Evolutionary conservation across 2,797 vertebrate genomes (phyloP).

Genomic region (Scomberomorus guttatus): DNA sequence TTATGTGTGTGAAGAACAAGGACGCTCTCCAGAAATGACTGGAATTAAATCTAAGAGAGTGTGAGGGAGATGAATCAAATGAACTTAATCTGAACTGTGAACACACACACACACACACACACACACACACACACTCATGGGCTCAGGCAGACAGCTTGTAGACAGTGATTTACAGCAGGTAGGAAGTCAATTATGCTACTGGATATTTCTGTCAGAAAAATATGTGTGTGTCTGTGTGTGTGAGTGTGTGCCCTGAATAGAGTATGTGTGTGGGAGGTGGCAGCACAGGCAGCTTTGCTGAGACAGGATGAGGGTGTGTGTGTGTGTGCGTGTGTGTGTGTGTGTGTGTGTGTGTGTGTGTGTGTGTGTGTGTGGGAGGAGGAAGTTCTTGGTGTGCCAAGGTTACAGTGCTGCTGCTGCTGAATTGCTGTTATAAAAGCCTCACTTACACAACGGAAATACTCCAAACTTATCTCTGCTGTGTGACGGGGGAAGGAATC

Average conservation of each 20-base stretch:
- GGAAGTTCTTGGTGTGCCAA: constrained; percentile 66
- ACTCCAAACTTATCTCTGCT: constrained; percentile 43
- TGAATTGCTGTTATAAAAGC: constrained; percentile 63
- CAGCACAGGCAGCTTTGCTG: constrained; percentile 67
- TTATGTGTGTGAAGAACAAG: constrained; percentile 12
- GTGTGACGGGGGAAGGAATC: constrained; percentile 13
- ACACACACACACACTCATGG: constrained; percentile 24
- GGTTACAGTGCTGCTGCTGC: constrained; percentile 60
- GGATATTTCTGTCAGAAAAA: constrained; percentile 58
- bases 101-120: constrained; percentile 19
- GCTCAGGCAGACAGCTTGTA: constrained; percentile 35
- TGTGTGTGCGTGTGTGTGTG: constrained; percentile 47
- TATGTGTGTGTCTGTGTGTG: constrained; percentile 20
- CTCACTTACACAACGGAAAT: constrained; percentile 58
- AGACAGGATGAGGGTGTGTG: constrained; percentile 68
- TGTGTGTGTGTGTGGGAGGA: constrained; percentile 62
- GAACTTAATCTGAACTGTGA: constrained; percentile 59
- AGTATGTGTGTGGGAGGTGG: constrained; percentile 67
- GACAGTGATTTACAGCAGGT: constrained; percentile 66
- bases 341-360: constrained; percentile 55
- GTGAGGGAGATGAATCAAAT: constrained; percentile 45
- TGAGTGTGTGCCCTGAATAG: constrained; percentile 47
- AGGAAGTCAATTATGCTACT: constrained; percentile 65
- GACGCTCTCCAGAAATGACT: not conserved
- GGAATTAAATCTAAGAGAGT: constrained; percentile 31